Conservation (phyloP, 2,888 invertebrate genomes). For the Perdita meconis region DNA sequence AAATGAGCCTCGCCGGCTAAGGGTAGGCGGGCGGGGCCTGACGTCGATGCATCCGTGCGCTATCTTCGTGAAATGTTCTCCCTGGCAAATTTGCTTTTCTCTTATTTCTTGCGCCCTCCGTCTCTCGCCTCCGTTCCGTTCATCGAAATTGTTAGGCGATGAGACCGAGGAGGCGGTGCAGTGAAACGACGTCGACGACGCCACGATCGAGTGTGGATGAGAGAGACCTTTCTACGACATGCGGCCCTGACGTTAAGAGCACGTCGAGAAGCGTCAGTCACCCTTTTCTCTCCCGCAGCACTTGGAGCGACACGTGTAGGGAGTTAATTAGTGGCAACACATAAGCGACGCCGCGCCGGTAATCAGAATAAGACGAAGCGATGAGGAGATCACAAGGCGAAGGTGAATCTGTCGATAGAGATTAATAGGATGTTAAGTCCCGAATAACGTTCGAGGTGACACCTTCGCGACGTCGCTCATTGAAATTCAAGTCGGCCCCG, state of each 20-base stretch:
- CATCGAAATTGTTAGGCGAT: background rate
- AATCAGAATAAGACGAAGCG: slow-evolving; percentile 33
- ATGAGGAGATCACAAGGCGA: slow-evolving; percentile 22
- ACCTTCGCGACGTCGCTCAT: slow-evolving; percentile 49
- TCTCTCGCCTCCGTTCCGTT: background rate
- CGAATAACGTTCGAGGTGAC: slow-evolving; percentile 21
- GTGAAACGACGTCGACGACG: background rate
- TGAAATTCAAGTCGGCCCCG: slow-evolving; percentile 57
- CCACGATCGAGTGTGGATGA: background rate
- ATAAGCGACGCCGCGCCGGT: slow-evolving; percentile 20
- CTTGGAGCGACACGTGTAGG: slow-evolving; percentile 14
- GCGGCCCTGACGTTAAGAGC: slow-evolving; percentile 29
- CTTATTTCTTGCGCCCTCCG: background rate
- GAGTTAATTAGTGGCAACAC: slow-evolving; percentile 57
- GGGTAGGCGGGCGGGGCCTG: background rate
- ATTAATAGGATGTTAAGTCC: slow-evolving; percentile 13
- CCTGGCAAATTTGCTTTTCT: background rate
- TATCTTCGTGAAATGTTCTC: background rate
- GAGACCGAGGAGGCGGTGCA: background rate
- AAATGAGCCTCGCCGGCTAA: slow-evolving; percentile 44
- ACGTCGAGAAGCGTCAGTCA: slow-evolving; percentile 31
- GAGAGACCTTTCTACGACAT: slow-evolving; percentile 2
- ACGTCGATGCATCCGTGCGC: slow-evolving; percentile 12
- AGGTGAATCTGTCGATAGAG: slow-evolving; percentile 23
- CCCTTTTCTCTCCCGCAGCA: slow-evolving; percentile 40